Evolutionary conservation across 2,888 invertebrate species (phyloP).

Genomic region (Lasioglossum lativentre): DNA sequence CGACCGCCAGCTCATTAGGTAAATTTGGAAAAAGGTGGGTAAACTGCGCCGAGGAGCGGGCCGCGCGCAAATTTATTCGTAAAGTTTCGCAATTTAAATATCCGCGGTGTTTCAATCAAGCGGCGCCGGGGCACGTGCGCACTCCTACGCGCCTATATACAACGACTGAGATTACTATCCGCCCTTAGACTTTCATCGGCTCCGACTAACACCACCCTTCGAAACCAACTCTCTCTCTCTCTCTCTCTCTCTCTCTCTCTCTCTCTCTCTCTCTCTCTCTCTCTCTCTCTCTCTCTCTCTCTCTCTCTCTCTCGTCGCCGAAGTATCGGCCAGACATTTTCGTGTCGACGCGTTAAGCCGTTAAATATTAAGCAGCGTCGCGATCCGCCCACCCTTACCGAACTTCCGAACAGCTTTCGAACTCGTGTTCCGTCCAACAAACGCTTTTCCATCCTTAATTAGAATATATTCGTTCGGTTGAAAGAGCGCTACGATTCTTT

Average conservation of each 20-base stretch:
- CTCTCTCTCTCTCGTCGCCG: neutral
- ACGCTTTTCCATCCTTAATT: slow-evolving; percentile 72
- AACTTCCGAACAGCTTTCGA: slow-evolving; percentile 59
- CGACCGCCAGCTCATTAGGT: slow-evolving; percentile 72
- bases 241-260: neutral
- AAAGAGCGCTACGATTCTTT: neutral
- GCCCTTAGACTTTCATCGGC: slow-evolving; percentile 57
- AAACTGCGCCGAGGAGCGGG: slow-evolving; percentile 38
- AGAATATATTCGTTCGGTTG: slow-evolving; percentile 62
- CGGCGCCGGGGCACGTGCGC: slow-evolving; percentile 65
- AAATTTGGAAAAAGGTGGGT: slow-evolving; percentile 66
- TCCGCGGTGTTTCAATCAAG: slow-evolving; percentile 80
- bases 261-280: neutral
- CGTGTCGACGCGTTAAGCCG: slow-evolving; percentile 56
- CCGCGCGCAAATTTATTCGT: slow-evolving; percentile 79
- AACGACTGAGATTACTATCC: slow-evolving; percentile 59
- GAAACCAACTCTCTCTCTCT: neutral
- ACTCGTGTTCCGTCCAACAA: slow-evolving; percentile 57
- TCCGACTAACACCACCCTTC: neutral
- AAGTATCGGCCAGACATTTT: slow-evolving; percentile 60
- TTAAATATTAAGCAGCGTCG: slow-evolving; percentile 66
- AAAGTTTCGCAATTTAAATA: slow-evolving; percentile 80
- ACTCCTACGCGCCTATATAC: slow-evolving; percentile 39
- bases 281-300: too few relatives aligned
- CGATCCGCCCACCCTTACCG: slow-evolving; percentile 24